A percentile compares a stretch with the other conserved stretches of the same genome.
These are phyloP conservation scores for Zenarchopterus dispar DNA, from an alignment of 2,797 vertebrate genomes.

Conservation along the genomic window DNA sequence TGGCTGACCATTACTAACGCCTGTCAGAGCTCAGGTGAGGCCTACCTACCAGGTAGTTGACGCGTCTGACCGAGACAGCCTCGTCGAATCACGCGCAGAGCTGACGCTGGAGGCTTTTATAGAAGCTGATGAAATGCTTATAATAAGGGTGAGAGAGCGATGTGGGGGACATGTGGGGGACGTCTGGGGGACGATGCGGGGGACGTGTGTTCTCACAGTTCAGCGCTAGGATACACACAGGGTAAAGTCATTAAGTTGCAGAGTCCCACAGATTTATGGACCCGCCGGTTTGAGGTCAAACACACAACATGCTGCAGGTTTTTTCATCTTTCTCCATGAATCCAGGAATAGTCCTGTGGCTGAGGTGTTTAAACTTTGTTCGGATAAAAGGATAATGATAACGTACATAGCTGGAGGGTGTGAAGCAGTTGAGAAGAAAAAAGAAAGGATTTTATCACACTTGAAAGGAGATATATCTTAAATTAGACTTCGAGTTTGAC, in stretches of 20 bases:
- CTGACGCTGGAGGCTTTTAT: constrained; percentile 37
- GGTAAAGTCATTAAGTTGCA: constrained; percentile 68
- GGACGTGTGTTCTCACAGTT: constrained; percentile 36
- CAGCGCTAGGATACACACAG: constrained; percentile 59
- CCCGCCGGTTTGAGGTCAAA: constrained; percentile 47
- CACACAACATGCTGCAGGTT: constrained; percentile 27
- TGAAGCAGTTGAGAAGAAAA: background rate
- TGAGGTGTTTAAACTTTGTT: constrained; percentile 1
- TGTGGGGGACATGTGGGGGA: no score
- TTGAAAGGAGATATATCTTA: no score
- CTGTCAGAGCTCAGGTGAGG: constrained; percentile 52
- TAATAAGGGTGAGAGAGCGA: constrained; percentile 67
- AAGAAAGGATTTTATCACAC: background rate
- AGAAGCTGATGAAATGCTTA: constrained; percentile 51
- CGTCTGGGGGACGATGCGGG: no score
- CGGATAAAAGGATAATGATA: constrained; percentile 26
- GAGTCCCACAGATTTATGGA: constrained; percentile 20
- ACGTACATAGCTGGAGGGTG: constrained; percentile 24
- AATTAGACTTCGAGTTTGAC: no score
- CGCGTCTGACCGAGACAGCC: constrained; percentile 50
- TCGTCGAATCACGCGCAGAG: constrained; percentile 63
- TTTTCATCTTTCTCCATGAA: constrained; percentile 29
- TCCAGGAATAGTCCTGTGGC: background rate
- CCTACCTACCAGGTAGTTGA: constrained; percentile 59
- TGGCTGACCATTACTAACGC: constrained; percentile 38